Evolutionary conservation across 2,113 vertebrate genomes (phyloP).

Genomic region (Hemiprocne comata): DNA sequence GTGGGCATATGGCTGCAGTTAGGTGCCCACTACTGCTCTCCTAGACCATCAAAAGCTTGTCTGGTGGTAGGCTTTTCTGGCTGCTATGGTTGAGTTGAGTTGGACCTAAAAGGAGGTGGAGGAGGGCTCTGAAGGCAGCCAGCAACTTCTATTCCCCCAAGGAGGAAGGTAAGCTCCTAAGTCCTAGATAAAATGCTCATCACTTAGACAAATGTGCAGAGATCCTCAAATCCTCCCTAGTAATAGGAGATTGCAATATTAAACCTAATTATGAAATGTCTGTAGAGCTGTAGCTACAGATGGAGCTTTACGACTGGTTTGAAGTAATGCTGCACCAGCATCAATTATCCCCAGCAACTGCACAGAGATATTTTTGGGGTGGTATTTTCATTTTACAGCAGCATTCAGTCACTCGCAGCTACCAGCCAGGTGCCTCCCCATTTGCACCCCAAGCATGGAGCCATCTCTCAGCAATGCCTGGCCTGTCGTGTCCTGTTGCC

Average conservation of each 20-base stretch:
- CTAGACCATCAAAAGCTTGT: neutral
- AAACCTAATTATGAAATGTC: constrained; percentile 15
- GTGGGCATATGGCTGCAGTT: no score
- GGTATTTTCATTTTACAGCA: constrained; percentile 31
- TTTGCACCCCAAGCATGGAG: neutral
- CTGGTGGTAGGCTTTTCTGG: neutral
- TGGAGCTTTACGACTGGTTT: constrained; percentile 34
- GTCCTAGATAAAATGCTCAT: neutral
- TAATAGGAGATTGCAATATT: neutral
- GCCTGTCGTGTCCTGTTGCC: neutral
- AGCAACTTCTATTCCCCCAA: neutral
- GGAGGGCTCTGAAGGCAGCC: neutral
- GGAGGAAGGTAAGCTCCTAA: constrained; percentile 31
- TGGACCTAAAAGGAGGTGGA: neutral
- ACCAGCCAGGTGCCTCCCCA: constrained; percentile 1
- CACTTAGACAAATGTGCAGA: neutral
- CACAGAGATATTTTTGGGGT: constrained; percentile 7
- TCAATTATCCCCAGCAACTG: constrained; percentile 34
- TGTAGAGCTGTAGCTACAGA: neutral
- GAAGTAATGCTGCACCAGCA: constrained; percentile 14
- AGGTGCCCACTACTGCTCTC: neutral
- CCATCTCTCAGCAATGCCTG: neutral
- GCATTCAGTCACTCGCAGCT: neutral
- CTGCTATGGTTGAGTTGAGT: neutral
- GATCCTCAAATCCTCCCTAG: constrained; percentile 12